These are phyloP conservation scores for Caenorhabditis uteleia DNA, from an alignment of 2,888 invertebrate species.

Conservation along the genomic window DNA sequence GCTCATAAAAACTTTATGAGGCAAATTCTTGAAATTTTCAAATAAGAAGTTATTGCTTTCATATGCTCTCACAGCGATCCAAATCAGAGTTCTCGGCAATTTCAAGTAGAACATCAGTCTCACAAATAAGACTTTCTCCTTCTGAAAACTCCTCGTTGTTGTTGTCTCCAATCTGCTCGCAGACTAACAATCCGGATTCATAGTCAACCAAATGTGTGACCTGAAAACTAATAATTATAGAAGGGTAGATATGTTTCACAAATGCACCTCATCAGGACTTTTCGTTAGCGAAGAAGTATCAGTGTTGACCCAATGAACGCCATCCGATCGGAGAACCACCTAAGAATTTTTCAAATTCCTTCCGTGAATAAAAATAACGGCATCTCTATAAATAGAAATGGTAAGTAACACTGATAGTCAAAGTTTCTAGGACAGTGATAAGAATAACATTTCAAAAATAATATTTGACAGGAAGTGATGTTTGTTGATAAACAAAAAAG, in stretches of 20 bases:
- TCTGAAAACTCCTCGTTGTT: conserved; percentile 44
- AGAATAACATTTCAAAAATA: too few species aligned
- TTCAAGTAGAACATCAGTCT: conserved; percentile 44
- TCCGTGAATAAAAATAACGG: too few species aligned
- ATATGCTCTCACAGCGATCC: conserved; percentile 21
- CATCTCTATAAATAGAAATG: too few species aligned
- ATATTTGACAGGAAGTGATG: too few species aligned
- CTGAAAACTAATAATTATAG: conserved; percentile 6
- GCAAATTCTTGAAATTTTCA: too few species aligned
- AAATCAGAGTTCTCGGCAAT: conserved; percentile 21
- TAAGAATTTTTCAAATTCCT: conserved; percentile 9
- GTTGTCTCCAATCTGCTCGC: conserved; percentile 54
- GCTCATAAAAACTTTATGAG: too few species aligned
- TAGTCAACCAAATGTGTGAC: conserved; percentile 50
- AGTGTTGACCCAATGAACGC: conserved; percentile 57
- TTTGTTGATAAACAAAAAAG: too few species aligned
- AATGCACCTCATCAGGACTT: conserved; percentile 54
- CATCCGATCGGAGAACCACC: conserved; percentile 58
- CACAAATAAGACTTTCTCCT: conserved; percentile 34
- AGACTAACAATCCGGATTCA: conserved; percentile 49
- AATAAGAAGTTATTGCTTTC: too few species aligned
- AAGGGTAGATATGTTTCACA: neutral
- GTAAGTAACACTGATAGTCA: too few species aligned
- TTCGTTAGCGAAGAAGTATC: conserved; percentile 38
- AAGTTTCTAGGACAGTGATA: too few species aligned